A percentile compares a stretch with the other conserved stretches of the same genome.
Evolutionary conservation across 2,888 invertebrate species (phyloP).

Genomic region (Hypsopygia costalis): DNA sequence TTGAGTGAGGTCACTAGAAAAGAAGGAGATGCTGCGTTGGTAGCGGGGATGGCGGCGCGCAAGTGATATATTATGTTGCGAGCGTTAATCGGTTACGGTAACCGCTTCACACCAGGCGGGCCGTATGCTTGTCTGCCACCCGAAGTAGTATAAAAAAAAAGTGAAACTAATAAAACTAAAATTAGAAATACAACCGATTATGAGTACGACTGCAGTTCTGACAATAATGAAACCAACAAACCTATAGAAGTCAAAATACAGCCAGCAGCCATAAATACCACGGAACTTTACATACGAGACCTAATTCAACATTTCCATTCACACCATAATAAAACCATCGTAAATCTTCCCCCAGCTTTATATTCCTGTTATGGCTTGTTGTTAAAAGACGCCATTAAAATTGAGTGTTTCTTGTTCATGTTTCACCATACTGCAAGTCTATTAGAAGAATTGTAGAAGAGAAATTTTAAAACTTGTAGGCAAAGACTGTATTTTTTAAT

Average conservation of each 20-base stretch:
- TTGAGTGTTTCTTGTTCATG: conserved; percentile 24
- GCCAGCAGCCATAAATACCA: conserved; percentile 14
- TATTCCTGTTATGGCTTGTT: conserved; percentile 35
- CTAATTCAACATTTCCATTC: conserved; percentile 54
- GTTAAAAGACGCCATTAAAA: conserved; percentile 54
- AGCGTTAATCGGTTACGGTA: no score
- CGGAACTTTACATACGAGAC: conserved; percentile 26
- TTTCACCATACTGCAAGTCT: neutral
- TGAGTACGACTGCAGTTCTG: neutral
- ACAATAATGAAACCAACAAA: neutral
- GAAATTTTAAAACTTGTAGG: neutral
- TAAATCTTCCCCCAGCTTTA: conserved; percentile 44
- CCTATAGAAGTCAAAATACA: neutral
- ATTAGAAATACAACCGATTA: neutral
- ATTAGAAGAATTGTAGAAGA: neutral
- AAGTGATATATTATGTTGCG: no score
- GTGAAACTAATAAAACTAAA: neutral
- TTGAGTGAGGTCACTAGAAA: no score
- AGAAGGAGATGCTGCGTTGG: no score
- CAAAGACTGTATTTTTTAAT: no score
- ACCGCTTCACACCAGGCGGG: no score
- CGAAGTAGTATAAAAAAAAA: no score
- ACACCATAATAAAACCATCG: conserved; percentile 55
- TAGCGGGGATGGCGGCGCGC: no score
- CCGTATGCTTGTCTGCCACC: no score